A percentile compares a stretch with the other conserved stretches of the same genome.
Evolutionary conservation across 2,113 vertebrate genomes (phyloP).

Genomic region (Myotis brandtii): DNA sequence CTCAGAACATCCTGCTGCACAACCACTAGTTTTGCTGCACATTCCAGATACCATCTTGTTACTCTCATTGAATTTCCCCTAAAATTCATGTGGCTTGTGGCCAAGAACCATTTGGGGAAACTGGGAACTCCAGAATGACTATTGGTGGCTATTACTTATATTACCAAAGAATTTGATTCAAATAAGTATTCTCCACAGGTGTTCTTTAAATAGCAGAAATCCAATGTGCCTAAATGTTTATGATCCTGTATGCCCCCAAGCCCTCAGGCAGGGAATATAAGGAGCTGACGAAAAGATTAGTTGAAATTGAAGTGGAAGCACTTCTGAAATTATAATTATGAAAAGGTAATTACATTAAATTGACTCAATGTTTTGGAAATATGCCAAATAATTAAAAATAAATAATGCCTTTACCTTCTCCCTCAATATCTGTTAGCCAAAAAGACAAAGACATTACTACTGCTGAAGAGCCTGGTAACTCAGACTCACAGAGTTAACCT

Average conservation of each 20-base stretch:
- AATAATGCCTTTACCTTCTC: constrained; percentile 57
- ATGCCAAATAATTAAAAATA: constrained; percentile 66
- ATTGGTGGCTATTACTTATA: not conserved
- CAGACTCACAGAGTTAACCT: not conserved
- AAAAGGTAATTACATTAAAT: constrained; percentile 78
- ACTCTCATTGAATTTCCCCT: not conserved
- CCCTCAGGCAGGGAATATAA: constrained; percentile 41
- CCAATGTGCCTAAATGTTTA: constrained; percentile 1
- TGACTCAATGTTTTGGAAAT: constrained; percentile 68
- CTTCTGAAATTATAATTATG: constrained; percentile 75
- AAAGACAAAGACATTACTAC: not conserved
- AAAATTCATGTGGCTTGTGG: constrained; percentile 22
- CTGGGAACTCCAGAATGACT: not conserved
- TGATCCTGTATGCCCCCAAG: not conserved
- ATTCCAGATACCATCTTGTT: not conserved
- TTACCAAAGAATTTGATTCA: constrained; percentile 18
- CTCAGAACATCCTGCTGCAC: not conserved
- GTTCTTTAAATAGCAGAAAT: constrained; percentile 38
- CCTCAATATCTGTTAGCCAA: constrained; percentile 45
- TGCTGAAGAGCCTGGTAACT: not conserved
- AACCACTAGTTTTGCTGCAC: not conserved
- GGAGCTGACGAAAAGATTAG: constrained; percentile 53
- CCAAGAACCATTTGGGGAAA: not conserved
- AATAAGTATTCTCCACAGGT: not conserved
- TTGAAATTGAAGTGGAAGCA: constrained; percentile 61